Base-by-base conservation (phyloP, 2,888 invertebrate genomes). In the Torymus texanus region DNA sequence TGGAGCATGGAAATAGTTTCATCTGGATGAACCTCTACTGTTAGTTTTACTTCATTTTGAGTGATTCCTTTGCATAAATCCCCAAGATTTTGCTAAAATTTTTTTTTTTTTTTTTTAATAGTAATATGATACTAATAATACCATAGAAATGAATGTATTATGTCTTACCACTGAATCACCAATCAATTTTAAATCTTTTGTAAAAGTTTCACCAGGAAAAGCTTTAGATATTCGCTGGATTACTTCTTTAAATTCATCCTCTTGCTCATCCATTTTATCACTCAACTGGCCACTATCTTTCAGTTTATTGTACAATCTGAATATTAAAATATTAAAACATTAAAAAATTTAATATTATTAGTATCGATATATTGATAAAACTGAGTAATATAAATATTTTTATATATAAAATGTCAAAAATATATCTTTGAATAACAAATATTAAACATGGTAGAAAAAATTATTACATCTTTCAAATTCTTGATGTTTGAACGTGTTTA, bases 21-120 rank as follows among this genome's bases (percentile, higher is more conserved):
- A 67, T 90, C 90, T 0, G 86, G 83, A 63, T 84, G 86, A 1
- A 85, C 83, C 83, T 90, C 90, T 83, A 90, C 83, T 0, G 89
- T 90, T 63, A 90, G 81, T 82, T 88, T 88, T 58, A 90, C 85
- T 75, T 89, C 89, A 41, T 87, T 85, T 56, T 89, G 88, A 41
- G 83, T 83, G 58, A 90, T 88, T 16, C 87, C 88, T 56, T 85
- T 87, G 71, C 90, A 90, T 24, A 90, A 81, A 63, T 88, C 89
- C 10, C 85, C 86, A 14, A 90, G 85, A 82, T 88, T 88, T 87
- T 88, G 85, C 87, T 88, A 70, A 68, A 81, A 80, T 68, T 12
- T 29, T 41, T 41, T 68, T 12, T 29, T 41, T 41, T 41, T 41
- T 41, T 41, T 8, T 8, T 8, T 41, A 8, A 1, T 41, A 41